Conservation (phyloP, 2,113 vertebrate species). For the Rhipidura dahli region DNA sequence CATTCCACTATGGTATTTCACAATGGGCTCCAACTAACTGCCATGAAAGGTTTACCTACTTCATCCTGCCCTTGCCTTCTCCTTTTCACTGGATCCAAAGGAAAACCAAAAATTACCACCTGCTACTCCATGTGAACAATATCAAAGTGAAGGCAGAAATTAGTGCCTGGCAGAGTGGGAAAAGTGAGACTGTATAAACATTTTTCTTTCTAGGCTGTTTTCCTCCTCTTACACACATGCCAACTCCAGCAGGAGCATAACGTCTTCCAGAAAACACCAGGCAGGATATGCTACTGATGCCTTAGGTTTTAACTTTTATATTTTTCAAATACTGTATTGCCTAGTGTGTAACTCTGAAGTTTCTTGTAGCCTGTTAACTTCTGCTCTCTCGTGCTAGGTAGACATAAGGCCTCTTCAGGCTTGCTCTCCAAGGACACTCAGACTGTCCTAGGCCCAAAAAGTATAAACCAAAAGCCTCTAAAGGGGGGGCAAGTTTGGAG, state of each 20-base stretch:
- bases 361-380: too few species aligned
- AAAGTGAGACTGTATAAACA: background rate
- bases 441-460: too few species aligned
- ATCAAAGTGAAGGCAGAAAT: background rate
- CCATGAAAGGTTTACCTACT: background rate
- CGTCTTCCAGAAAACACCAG: background rate
- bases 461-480: too few species aligned
- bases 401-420: too few species aligned
- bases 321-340: too few species aligned
- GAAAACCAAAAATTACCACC: background rate
- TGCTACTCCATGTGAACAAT: background rate
- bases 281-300: background rate
- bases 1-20: background rate
- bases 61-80: background rate
- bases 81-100: fast-evolving
- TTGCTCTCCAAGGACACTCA: too few species aligned
- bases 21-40: background rate
- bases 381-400: too few species aligned
- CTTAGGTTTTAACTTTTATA: too few species aligned
- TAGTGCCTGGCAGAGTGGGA: background rate
- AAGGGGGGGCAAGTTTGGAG: too few species aligned
- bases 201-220: background rate
- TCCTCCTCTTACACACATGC: fast-evolving
- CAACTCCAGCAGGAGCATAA: background rate
- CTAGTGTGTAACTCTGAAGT: too few species aligned